Evolutionary conservation across 2,797 vertebrate species (phyloP).

Genomic region (Discoglossus pictus): DNA sequence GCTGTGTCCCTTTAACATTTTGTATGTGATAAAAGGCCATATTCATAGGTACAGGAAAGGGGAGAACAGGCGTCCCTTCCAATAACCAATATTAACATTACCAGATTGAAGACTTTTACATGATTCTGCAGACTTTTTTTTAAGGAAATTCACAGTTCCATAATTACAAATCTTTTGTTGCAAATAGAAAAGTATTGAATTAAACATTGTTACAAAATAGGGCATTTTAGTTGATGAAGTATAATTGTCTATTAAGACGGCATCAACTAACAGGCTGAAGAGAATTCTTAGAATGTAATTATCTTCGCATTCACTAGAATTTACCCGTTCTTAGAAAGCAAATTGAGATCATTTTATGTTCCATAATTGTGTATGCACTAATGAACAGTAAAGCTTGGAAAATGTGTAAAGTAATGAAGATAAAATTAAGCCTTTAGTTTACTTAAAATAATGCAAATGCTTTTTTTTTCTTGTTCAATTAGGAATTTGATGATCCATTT

Average conservation of each 20-base stretch:
- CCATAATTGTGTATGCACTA: conserved; percentile 15
- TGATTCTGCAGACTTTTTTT: too few relatives aligned
- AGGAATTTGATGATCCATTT: conserved; percentile 56
- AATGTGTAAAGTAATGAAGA: conserved; percentile 13
- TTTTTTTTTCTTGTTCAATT: conserved; percentile 48
- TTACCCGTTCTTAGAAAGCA: conserved; percentile 7
- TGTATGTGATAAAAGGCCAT: too few relatives aligned
- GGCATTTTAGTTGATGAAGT: too few relatives aligned
- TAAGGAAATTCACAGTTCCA: too few relatives aligned
- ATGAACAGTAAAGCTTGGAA: conserved; percentile 4
- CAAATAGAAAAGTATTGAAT: not conserved
- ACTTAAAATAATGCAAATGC: conserved; percentile 38
- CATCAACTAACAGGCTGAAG: conserved; percentile 2
- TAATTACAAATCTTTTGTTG: too few relatives aligned
- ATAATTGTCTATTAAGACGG: too few relatives aligned
- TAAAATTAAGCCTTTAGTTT: conserved; percentile 9
- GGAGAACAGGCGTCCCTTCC: too few relatives aligned
- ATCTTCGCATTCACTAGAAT: not conserved
- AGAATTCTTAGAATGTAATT: conserved; percentile 11
- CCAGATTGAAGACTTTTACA: too few relatives aligned
- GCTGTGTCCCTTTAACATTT: too few relatives aligned
- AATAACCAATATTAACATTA: too few relatives aligned
- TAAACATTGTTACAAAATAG: not conserved
- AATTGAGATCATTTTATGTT: conserved; percentile 21
- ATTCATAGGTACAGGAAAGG: too few relatives aligned